These are phyloP conservation scores for Zingel zingel DNA, from an alignment of 2,113 vertebrate species.

Conservation along the genomic window DNA sequence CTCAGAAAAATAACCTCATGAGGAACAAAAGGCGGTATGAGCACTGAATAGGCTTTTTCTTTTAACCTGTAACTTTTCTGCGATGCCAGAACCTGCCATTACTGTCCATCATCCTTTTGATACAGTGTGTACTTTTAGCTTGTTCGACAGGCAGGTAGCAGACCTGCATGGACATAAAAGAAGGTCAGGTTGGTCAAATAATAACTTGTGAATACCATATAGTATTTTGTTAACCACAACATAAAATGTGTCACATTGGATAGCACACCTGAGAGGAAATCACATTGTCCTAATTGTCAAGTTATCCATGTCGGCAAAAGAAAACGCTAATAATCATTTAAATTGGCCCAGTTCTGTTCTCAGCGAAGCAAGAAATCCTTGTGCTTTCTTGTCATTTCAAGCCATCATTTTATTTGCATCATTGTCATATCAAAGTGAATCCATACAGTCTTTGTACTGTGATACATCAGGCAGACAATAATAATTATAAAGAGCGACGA, in stretches of 20 bases:
- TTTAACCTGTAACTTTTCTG: constrained; percentile 11
- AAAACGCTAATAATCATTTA: constrained; percentile 13
- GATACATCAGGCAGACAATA: not conserved
- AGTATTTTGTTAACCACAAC: constrained; percentile 8
- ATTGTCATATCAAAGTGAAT: constrained; percentile 61
- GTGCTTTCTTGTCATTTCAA: constrained; percentile 43
- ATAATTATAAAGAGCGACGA: constrained; percentile 16
- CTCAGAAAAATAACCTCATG: constrained; percentile 1
- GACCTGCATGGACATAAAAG: not conserved
- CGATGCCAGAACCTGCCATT: constrained; percentile 23
- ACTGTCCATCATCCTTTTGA: constrained; percentile 44
- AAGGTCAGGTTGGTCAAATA: constrained; percentile 24
- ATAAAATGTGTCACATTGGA: not conserved
- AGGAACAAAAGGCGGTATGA: constrained; percentile 23
- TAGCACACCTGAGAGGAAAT: not conserved
- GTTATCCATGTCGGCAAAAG: not conserved
- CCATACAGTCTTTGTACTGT: constrained; percentile 47
- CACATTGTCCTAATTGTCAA: not conserved
- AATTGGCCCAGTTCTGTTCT: constrained; percentile 46
- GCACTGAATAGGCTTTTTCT: constrained; percentile 13
- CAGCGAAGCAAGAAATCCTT: constrained; percentile 1
- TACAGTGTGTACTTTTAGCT: not conserved
- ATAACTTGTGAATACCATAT: not conserved
- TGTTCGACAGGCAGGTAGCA: not conserved
- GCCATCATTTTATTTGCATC: constrained; percentile 55